Conservation (phyloP, 2,797 vertebrate genomes). For the Spinibarbus caldwelli region DNA sequence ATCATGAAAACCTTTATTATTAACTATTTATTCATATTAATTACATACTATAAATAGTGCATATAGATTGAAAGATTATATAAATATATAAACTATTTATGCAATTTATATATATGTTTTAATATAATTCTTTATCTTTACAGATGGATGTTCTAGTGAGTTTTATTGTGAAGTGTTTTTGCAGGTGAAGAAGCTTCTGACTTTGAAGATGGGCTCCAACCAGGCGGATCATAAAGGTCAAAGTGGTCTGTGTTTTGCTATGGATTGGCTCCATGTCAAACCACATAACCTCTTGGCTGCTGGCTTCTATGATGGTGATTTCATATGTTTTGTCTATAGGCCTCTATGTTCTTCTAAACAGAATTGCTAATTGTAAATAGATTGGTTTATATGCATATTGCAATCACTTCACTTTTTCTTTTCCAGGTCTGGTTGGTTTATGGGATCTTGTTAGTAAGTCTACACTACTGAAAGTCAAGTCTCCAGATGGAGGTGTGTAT, state of each 20-base stretch:
- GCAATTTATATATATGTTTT: too few relatives aligned
- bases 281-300: conserved; percentile 89
- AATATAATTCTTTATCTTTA: not conserved
- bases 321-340: not conserved
- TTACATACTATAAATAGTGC: not conserved
- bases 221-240: conserved; percentile 73
- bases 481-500: conserved; percentile 75
- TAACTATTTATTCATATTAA: not conserved
- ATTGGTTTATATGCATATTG: not conserved
- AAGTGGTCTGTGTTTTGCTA: conserved; percentile 87
- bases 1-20: not conserved
- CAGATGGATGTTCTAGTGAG: not conserved
- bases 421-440: conserved; percentile 85
- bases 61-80: too few relatives aligned
- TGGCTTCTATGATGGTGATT: conserved; percentile 90
- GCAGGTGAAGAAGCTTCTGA: conserved; percentile 82
- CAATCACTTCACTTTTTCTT: not conserved
- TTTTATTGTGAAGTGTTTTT: conserved; percentile 14
- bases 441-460: conserved; percentile 91
- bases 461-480: conserved; percentile 80
- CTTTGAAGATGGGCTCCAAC: conserved; percentile 86
- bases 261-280: conserved; percentile 90
- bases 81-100: too few relatives aligned
- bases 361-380: not conserved
- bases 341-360: not conserved